phyloP scores from a whole-genome alignment of 2,888 invertebrate species.

The Diogma glabrata region DNA sequence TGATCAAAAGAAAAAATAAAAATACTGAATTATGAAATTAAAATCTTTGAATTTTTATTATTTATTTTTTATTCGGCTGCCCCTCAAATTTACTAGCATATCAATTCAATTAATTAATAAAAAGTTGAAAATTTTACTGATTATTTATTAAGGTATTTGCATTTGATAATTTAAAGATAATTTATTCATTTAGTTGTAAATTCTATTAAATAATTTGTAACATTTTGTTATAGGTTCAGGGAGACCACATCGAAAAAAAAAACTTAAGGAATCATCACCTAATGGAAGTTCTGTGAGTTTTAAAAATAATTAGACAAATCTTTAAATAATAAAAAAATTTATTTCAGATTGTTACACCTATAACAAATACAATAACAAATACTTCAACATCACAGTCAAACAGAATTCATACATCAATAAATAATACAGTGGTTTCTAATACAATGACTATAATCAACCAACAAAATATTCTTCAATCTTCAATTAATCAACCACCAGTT shows the following conservation, averaged over 20 bases:
- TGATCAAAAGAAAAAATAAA: conserved; percentile 3
- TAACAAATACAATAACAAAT: conserved; percentile 32
- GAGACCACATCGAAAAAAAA: conserved; percentile 35
- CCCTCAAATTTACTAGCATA: too few relatives aligned
- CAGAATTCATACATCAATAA: conserved; percentile 1
- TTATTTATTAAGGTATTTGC: neutral
- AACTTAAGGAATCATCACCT: conserved; percentile 26
- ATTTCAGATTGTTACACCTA: conserved; percentile 31
- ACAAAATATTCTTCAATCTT: conserved; percentile 4
- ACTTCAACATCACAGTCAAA: conserved; percentile 2
- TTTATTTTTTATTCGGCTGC: conserved; percentile 1
- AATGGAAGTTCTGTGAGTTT: conserved; percentile 21
- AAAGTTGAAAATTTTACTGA: conserved; percentile 8
- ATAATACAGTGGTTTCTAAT: neutral
- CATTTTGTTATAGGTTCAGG: conserved; percentile 27
- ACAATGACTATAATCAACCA: neutral
- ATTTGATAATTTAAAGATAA: neutral
- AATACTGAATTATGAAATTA: conserved; percentile 7
- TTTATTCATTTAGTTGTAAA: conserved; percentile 1
- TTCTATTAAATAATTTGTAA: neutral
- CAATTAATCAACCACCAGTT: conserved; percentile 15
- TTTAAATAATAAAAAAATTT: too few relatives aligned
- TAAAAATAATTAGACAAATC: too few relatives aligned
- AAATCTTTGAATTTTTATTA: conserved; percentile 3
- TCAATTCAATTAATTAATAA: too few relatives aligned